Conservation (phyloP, 2,888 invertebrate genomes). For the Nesidiocoris tenuis region DNA sequence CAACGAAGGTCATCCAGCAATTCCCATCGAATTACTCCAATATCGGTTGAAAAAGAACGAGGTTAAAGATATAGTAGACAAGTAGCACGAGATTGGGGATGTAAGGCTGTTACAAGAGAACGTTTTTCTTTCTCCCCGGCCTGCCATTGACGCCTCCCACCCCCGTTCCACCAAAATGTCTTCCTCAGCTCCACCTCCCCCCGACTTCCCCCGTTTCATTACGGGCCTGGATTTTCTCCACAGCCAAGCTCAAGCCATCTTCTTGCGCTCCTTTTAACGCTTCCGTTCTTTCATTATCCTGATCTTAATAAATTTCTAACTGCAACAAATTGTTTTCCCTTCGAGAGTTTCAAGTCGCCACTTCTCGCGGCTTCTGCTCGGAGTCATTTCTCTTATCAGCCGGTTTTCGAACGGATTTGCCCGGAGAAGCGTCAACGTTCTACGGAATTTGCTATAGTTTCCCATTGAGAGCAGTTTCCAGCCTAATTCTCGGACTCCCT, state of each 20-base stretch:
- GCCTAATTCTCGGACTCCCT: too few species aligned
- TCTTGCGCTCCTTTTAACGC: background rate
- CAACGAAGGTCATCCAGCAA: too few species aligned
- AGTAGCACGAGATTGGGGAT: background rate
- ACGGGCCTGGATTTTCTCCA: background rate
- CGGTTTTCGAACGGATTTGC: background rate
- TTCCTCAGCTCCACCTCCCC: background rate
- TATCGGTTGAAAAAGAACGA: background rate
- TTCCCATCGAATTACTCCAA: background rate
- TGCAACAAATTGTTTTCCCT: conserved; percentile 38
- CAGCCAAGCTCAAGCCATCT: background rate
- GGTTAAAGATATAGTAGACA: too few species aligned
- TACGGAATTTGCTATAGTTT: too few species aligned
- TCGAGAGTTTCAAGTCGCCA: conserved; percentile 23
- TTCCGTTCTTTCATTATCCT: conserved; percentile 14
- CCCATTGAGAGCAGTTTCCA: too few species aligned
- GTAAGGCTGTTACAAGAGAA: background rate
- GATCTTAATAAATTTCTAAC: conserved; percentile 37
- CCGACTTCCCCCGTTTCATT: background rate
- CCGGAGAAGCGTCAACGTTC: background rate
- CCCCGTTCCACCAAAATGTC: conserved; percentile 4
- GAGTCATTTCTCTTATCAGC: conserved; percentile 38
- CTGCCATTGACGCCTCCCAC: conserved; percentile 27
- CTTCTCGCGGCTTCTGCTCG: conserved; percentile 15
- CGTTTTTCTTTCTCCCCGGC: conserved; percentile 30